A percentile compares a stretch with the other conserved stretches of the same genome.
Evolutionary conservation across 1,140 invertebrate species (phyloP).

Genomic region (Diuraphis noxia): DNA sequence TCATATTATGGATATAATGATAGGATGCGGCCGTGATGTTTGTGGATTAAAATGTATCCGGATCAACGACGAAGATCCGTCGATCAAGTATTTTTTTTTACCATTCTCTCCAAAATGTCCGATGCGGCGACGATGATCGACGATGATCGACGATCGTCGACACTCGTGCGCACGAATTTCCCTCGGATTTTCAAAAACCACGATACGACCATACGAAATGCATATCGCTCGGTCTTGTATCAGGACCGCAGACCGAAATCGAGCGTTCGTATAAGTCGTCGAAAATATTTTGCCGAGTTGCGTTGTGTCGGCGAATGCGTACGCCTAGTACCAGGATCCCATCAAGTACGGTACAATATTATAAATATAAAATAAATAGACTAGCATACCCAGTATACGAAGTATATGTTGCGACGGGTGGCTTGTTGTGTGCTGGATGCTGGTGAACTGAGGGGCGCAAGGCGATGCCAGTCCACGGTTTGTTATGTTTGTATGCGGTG

Average conservation of each 20-base stretch:
- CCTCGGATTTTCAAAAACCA: constrained; percentile 50
- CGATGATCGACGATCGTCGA: background rate
- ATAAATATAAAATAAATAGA: background rate
- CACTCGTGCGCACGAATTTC: background rate
- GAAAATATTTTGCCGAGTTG: constrained; percentile 17
- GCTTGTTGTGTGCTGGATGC: too few species aligned
- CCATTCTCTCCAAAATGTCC: background rate
- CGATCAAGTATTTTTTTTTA: background rate
- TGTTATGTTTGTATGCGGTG: too few species aligned
- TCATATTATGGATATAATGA: too few species aligned
- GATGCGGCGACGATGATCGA: background rate
- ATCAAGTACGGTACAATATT: background rate
- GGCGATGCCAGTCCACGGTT: background rate
- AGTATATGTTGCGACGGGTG: too few species aligned
- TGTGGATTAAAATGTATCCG: background rate
- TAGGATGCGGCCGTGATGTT: background rate
- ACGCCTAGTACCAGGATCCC: constrained; percentile 15
- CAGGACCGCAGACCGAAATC: background rate
- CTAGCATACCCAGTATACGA: too few species aligned
- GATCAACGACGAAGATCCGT: background rate
- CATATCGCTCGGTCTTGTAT: constrained; percentile 2
- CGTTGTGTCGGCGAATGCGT: constrained; percentile 51
- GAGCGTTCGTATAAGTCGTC: too few species aligned
- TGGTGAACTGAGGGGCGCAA: too few species aligned
- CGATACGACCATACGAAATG: constrained; percentile 16